A percentile compares a stretch with the other conserved stretches of the same genome.
Conservation (phyloP, 2,113 vertebrate genomes). For the Saiga tatarica region DNA sequence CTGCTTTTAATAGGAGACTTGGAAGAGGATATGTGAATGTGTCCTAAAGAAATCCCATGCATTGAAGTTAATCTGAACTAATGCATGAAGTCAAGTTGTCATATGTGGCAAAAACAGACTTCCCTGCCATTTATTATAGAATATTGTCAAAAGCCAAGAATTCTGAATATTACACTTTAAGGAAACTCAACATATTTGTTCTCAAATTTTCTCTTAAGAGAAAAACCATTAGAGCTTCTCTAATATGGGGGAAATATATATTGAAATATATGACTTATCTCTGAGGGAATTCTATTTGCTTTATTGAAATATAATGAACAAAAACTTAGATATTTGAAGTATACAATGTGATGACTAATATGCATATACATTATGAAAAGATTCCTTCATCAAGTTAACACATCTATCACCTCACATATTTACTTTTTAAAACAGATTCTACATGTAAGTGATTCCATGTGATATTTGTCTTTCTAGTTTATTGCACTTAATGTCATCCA, state of each 20-base stretch:
- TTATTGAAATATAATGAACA: background rate
- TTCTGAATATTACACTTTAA: background rate
- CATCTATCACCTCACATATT: background rate
- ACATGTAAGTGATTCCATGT: background rate
- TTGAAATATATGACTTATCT: background rate
- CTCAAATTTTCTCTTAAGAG: background rate
- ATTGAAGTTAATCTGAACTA: background rate
- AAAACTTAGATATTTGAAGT: background rate
- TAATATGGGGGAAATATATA: background rate
- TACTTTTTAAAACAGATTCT: background rate
- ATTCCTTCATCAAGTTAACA: background rate
- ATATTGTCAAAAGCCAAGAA: background rate
- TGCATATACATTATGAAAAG: background rate
- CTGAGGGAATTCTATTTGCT: slow-evolving; percentile 16
- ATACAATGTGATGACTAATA: background rate
- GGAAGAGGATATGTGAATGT: background rate
- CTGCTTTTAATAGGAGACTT: background rate
- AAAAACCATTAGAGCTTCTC: background rate
- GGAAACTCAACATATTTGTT: background rate
- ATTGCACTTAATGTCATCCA: background rate
- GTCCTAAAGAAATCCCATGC: background rate
- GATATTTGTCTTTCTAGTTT: background rate
- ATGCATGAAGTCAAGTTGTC: background rate
- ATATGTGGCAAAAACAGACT: slow-evolving; percentile 6
- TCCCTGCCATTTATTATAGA: background rate